Percentiles rank a stretch among this genome's conserved stretches.
phyloP scores from a whole-genome alignment of 2,797 vertebrate genomes.

The Sylvia borin region DNA sequence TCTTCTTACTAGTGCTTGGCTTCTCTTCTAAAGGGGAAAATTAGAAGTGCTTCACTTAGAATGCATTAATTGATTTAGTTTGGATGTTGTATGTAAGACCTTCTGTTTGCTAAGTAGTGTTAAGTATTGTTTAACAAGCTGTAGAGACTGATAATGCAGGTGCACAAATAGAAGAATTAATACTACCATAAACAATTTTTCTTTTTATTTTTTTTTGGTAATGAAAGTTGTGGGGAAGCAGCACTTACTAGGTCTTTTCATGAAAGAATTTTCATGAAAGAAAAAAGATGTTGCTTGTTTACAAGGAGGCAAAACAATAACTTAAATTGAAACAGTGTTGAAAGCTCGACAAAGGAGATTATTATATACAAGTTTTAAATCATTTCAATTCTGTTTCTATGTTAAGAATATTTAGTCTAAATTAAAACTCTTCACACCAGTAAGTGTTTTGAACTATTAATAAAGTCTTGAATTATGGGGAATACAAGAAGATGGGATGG shows the following conservation, averaged over 20 bases:
- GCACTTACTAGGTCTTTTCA: not conserved
- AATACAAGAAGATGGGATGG: not conserved
- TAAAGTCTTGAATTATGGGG: not conserved
- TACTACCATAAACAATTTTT: not conserved
- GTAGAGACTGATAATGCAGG: not conserved
- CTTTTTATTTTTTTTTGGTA: not conserved
- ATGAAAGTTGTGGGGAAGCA: not conserved
- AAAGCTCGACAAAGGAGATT: not conserved
- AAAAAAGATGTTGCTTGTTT: not conserved
- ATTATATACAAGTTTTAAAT: not conserved
- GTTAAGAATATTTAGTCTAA: not conserved
- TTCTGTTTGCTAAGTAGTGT: not conserved
- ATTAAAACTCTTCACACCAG: not conserved
- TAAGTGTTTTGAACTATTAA: not conserved
- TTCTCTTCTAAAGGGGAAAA: not conserved
- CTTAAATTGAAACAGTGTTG: not conserved
- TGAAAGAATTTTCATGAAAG: not conserved
- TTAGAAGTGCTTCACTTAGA: not conserved
- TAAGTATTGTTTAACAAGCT: not conserved
- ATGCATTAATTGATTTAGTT: not conserved
- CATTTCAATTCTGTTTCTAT: not conserved
- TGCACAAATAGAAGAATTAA: not conserved
- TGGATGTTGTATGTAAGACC: not conserved
- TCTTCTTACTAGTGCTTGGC: not conserved
- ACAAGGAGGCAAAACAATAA: not conserved